Percentiles rank a stretch among this genome's conserved stretches.
These are phyloP conservation scores for Diaphora mendica DNA, from an alignment of 2,888 invertebrate species.

Conservation along the genomic window DNA sequence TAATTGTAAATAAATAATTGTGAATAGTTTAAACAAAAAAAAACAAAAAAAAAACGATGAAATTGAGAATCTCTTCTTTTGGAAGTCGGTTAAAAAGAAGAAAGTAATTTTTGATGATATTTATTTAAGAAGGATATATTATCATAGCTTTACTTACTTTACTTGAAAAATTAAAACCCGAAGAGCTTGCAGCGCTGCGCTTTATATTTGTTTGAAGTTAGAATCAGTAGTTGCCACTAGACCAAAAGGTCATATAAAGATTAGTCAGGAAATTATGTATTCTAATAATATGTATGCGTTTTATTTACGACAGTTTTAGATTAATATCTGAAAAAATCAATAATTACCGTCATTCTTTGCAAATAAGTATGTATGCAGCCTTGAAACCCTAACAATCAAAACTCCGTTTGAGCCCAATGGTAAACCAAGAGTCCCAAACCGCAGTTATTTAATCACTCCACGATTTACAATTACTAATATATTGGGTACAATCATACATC, in stretches of 20 bases:
- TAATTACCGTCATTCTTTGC: background rate
- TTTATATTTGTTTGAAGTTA: too few relatives aligned
- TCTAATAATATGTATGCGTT: background rate
- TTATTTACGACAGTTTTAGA: background rate
- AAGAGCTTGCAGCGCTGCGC: too few relatives aligned
- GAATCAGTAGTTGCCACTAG: too few relatives aligned
- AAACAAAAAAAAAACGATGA: too few relatives aligned
- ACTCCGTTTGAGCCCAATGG: conserved; percentile 24
- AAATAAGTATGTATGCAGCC: conserved; percentile 7
- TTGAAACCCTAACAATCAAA: conserved; percentile 22
- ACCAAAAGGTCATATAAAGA: too few relatives aligned
- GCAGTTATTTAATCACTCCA: conserved; percentile 26
- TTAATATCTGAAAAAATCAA: background rate
- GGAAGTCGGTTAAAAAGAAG: too few relatives aligned
- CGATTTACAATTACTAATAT: conserved; percentile 33
- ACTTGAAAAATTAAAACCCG: too few relatives aligned
- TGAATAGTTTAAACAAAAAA: too few relatives aligned
- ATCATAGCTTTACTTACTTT: too few relatives aligned
- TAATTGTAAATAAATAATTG: too few relatives aligned
- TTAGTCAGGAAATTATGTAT: too few relatives aligned
- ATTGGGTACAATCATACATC: background rate
- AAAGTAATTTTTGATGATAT: background rate
- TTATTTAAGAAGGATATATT: background rate
- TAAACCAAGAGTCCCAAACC: conserved; percentile 22
- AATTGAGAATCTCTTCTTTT: too few relatives aligned